Evolutionary conservation across 2,797 vertebrate genomes (phyloP), one percentile per base, ranked within the genome.

Genomic region (Typhlichthys eigenmanni): DNA sequence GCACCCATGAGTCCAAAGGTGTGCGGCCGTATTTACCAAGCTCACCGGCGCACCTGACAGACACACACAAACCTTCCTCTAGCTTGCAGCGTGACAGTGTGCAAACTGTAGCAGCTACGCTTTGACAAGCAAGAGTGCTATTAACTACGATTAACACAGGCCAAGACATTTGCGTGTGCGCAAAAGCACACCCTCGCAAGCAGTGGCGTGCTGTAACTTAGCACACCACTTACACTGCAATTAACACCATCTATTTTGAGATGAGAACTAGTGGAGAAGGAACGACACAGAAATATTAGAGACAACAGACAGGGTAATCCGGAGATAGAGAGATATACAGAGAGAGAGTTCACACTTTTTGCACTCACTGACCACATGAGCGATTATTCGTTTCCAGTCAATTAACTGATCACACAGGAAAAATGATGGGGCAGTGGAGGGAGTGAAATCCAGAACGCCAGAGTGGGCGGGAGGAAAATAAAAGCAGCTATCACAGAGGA

Each of bases 1-100:
- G 53, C 72, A 67, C 83, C 71, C 61, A 1, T 13, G 5, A 38
- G 62, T 71, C 60, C 62, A 74, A 85, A 82, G 78, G 77, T 79
- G 13, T 67, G 11, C 62, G 52, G 64, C 68, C 60, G 58, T 64
- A 63, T 47, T 62, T 75, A 71, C 54, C 75, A 38, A 62, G 64
- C 55, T 34, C 60, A 67, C 68, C 47, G 53, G 24, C 50, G 51
- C 13, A 62, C 56, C 38, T 43, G 38, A 45, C 57, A 53, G 49
- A 53, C 50, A 66, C 14, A 14, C 49, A 34, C 45, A 8, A 19
- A 24, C 11, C n/a, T 9, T 46, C 5, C 43, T 29, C 46, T 13
- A 19, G 4, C 62, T 64, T 60, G 49, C 38, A 43, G 38, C 38
- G 38, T 0, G 38, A 56, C 59, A 29, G 5, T 54, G 13, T 11